phyloP scores from a whole-genome alignment of 2,113 vertebrate genomes.

The Perccottus glenii region DNA sequence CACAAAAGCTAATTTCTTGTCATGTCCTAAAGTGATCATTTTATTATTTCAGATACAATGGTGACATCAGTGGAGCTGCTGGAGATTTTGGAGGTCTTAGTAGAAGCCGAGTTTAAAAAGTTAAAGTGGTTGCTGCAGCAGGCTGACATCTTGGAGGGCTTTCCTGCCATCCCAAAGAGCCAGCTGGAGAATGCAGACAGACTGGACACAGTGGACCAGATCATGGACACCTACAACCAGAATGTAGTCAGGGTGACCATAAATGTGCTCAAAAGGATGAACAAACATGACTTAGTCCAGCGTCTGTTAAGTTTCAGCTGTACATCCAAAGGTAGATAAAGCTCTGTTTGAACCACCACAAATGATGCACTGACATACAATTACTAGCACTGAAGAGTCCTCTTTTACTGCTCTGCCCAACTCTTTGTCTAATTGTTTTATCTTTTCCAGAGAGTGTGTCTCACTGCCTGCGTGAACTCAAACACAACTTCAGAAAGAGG shows the following conservation, averaged over 20 bases:
- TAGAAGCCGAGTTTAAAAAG: conserved; percentile 12
- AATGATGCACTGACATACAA: no score
- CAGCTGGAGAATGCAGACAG: conserved; percentile 1
- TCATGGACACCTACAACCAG: conserved; percentile 3
- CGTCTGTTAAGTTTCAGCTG: conserved; percentile 1
- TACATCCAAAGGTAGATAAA: conserved; percentile 16
- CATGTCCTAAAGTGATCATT: background rate
- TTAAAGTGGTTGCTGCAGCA: conserved; percentile 30
- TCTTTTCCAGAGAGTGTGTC: background rate
- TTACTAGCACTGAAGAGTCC: no score
- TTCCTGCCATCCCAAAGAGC: conserved; percentile 12
- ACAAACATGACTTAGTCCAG: conserved; percentile 14
- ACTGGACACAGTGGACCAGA: conserved; percentile 14
- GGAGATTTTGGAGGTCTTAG: conserved; percentile 9
- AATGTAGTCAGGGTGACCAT: conserved; percentile 1
- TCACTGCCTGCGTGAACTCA: conserved; percentile 4
- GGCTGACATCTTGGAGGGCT: conserved; percentile 7
- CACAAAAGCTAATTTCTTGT: no score
- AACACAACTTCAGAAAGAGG: background rate
- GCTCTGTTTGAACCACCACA: no score
- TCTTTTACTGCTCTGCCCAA: no score
- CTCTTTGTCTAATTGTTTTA: background rate
- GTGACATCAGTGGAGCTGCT: conserved; percentile 5
- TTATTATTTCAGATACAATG: conserved; percentile 2
- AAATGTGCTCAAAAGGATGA: conserved; percentile 8